Evolutionary conservation across 2,797 vertebrate genomes (phyloP).

Genomic region (Spinus olivaceus): DNA sequence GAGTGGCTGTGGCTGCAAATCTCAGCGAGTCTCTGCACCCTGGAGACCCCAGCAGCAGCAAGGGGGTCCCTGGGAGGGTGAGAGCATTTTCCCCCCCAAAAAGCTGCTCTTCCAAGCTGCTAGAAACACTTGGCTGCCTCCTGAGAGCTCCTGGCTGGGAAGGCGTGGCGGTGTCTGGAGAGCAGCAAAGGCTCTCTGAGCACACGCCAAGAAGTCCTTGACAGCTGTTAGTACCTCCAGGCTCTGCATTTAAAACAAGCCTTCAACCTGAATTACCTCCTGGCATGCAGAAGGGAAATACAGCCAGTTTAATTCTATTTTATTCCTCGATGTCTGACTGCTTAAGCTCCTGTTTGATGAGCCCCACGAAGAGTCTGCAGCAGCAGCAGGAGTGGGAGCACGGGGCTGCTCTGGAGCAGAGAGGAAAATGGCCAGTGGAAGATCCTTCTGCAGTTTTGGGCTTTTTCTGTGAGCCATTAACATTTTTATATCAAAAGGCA

Average conservation of each 20-base stretch:
- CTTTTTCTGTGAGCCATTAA: background rate
- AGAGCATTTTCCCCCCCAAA: background rate
- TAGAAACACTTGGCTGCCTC: background rate
- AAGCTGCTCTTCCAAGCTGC: background rate
- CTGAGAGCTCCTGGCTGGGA: background rate
- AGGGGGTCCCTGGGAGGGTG: background rate
- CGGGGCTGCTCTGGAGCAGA: background rate
- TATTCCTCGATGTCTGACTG: background rate
- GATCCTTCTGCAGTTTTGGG: background rate
- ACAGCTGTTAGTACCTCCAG: background rate
- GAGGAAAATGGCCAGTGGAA: background rate
- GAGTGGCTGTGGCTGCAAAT: background rate
- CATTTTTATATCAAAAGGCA: background rate
- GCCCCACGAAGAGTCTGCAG: rapidly evolving
- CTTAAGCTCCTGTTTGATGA: background rate
- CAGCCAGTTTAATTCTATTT: background rate
- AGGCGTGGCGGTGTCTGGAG: background rate
- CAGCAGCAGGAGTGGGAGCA: background rate
- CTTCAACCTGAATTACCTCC: background rate
- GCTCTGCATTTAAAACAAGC: background rate
- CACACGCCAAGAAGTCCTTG: background rate
- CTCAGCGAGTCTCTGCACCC: background rate
- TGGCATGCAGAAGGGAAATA: background rate
- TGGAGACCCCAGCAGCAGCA: background rate
- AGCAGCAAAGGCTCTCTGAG: background rate